phyloP scores from a whole-genome alignment of 2,113 vertebrate genomes.

The Charadrius vociferus region DNA sequence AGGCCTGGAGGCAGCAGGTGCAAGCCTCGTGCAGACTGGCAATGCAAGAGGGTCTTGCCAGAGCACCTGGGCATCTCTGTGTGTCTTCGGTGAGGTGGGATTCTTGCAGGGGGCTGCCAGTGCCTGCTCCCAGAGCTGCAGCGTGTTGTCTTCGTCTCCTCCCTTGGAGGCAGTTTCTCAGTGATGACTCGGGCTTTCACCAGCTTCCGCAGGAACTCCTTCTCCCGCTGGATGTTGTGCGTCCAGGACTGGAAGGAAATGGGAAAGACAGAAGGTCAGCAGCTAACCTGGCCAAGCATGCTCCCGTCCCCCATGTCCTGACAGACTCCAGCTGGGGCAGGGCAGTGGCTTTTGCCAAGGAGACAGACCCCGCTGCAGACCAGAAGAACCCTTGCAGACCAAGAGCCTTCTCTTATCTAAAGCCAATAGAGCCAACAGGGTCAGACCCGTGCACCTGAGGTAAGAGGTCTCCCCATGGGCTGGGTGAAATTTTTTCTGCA shows the following conservation, averaged over 20 bases:
- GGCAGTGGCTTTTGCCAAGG: background rate
- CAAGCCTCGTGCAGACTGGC: background rate
- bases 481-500: background rate
- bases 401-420: background rate
- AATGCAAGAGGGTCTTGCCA: conserved; percentile 20
- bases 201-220: conserved; percentile 95
- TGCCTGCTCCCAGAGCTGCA: conserved; percentile 48
- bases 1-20: conserved; percentile 9
- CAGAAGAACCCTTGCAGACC: background rate
- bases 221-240: conserved; percentile 96
- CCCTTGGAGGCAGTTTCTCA: conserved; percentile 54
- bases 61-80: conserved; percentile 24
- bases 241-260: conserved; percentile 91
- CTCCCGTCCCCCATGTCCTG: rapidly evolving
- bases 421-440: background rate
- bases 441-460: background rate
- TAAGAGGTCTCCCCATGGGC: background rate
- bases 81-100: conserved; percentile 41
- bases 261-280: conserved; percentile 17
- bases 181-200: conserved; percentile 92
- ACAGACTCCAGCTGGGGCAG: background rate
- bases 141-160: background rate
- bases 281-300: background rate
- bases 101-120: conserved; percentile 30
- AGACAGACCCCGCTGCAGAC: background rate